Evolutionary conservation across 1,140 invertebrate species (phyloP), one percentile per base, ranked within the genome.

Genomic region (Augochlora pura): DNA sequence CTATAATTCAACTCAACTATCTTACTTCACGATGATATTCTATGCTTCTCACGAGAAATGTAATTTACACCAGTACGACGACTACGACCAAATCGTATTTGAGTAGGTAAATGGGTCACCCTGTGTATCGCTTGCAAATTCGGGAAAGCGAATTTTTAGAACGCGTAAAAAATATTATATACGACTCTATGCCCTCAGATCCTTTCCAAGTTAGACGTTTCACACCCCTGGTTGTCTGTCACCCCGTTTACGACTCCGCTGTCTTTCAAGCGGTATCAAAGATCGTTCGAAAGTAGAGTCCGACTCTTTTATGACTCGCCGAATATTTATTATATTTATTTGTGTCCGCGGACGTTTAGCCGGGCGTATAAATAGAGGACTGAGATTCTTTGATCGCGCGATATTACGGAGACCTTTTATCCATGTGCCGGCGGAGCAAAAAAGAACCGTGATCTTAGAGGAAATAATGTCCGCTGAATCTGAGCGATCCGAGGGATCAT

Each of bases 361-460:
- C 63, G 60, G 62, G 39, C 18, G 39, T 39, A 75, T 57, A 57
- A 66, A 75, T 39, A 39, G 16, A 25, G 16, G 14, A 66, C n/a
- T n/a, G 32, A 42, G 49, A 66, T 66, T 66, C 74, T 77, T 77
- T 69, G 65, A 77, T 77, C 66, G 65, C 25, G 39, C 39, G 65
- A 62, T 46, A 59, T 67, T 68, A 18, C 65, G 4, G n/a, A 16
- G 23, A 8, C 18, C 12, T 57, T 66, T 32, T 57, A 49, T 63
- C 39, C 42, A 0, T 18, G 54, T 1, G 21, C 32, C 42, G 0
- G 62, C 42, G 60, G 49, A 65, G 52, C 32, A 32, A 32, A 32
- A 32, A 32, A 1, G 32, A 32, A 32, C 32, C 46, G 49, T 25
- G 62, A 10, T 5, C 42, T 64, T 32, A 7, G 46, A 75, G 49